These are phyloP conservation scores for Ceyx erithaca DNA, from an alignment of 2,797 vertebrate genomes.

Conservation along the genomic window DNA sequence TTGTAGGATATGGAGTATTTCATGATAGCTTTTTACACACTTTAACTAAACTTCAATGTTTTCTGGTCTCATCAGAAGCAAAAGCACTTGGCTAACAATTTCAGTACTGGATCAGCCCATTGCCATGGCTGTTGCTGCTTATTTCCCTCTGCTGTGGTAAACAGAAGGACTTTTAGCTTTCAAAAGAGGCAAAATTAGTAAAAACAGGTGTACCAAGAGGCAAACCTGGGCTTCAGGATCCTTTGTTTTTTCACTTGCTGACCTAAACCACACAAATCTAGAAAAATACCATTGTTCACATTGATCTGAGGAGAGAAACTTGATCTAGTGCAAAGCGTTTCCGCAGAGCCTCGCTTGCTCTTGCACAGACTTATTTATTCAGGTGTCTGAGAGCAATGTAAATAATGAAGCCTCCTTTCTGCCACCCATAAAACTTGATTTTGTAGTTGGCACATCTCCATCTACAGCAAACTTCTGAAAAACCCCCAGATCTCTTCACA, in stretches of 20 bases:
- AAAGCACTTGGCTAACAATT: neutral
- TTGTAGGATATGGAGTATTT: neutral
- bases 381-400: slow-evolving; percentile 74
- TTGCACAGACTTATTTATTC: slow-evolving; percentile 71
- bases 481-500: neutral
- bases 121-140: neutral
- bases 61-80: neutral
- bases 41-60: neutral
- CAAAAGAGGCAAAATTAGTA: neutral
- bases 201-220: neutral
- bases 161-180: neutral
- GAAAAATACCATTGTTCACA: neutral
- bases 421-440: slow-evolving; percentile 30
- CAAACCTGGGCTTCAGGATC: neutral
- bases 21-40: neutral
- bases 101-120: neutral
- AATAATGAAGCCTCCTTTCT: slow-evolving; percentile 72
- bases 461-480: neutral
- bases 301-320: slow-evolving; percentile 29
- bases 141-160: neutral
- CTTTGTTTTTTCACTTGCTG: neutral
- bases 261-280: neutral
- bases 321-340: neutral
- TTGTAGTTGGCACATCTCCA: slow-evolving; percentile 11
- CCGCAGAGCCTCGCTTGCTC: neutral